These are phyloP conservation scores for Cephus spinipes DNA, from an alignment of 2,888 invertebrate species.

Conservation along the genomic window DNA sequence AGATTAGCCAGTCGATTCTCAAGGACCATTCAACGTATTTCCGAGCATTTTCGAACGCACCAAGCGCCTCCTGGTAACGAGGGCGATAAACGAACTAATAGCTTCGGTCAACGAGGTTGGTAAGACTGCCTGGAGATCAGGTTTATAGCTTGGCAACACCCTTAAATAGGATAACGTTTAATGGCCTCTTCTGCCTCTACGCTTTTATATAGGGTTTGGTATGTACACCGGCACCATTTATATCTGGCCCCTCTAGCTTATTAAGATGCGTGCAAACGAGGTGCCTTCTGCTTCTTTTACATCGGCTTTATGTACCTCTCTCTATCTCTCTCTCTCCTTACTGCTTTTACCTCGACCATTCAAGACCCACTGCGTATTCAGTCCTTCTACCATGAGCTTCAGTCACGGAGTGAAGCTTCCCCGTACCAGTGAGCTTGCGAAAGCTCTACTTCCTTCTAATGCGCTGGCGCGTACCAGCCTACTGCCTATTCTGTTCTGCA, in stretches of 20 bases:
- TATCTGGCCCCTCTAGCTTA: neutral
- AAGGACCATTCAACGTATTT: neutral
- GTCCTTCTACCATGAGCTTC: neutral
- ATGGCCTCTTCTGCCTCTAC: neutral
- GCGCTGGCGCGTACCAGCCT: neutral
- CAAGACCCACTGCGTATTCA: neutral
- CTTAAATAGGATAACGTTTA: constrained; percentile 12
- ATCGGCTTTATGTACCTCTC: neutral
- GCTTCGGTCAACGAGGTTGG: constrained; percentile 9
- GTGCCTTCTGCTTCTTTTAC: neutral
- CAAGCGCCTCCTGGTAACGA: constrained; percentile 4
- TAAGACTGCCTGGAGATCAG: constrained; percentile 8
- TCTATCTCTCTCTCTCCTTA: neutral
- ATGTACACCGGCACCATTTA: neutral
- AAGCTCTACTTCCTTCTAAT: neutral
- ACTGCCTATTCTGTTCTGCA: neutral
- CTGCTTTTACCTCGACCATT: neutral
- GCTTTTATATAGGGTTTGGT: neutral
- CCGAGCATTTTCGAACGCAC: neutral
- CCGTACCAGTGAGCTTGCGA: neutral
- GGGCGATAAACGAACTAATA: constrained; percentile 10
- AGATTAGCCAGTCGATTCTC: neutral
- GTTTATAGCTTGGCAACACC: constrained; percentile 8
- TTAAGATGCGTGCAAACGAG: neutral
- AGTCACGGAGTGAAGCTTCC: neutral